phyloP scores from a whole-genome alignment of 30 jellyfish, hydroid and myxozoan species.

The Aurelia aurita complex sp. Pacific region DNA sequence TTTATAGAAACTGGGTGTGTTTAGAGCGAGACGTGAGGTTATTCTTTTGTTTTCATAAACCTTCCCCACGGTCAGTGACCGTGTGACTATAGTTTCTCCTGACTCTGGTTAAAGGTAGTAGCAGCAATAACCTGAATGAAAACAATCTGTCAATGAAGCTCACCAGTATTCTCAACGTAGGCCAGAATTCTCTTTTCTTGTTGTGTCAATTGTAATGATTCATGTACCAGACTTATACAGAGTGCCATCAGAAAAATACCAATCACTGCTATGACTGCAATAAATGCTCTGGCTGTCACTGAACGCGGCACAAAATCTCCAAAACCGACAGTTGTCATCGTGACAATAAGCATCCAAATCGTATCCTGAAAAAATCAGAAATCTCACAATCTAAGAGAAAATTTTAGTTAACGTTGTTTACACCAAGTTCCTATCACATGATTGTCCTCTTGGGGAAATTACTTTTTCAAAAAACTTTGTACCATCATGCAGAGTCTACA shows the following conservation, averaged over 20 bases:
- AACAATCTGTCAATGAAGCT: not conserved
- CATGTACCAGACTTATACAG: constrained; percentile 86
- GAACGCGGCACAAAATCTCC: constrained; percentile 89
- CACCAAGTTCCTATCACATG: no score
- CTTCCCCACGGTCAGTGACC: no score
- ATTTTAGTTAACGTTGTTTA: no score
- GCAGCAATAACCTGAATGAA: not conserved
- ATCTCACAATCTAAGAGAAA: no score
- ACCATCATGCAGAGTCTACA: no score
- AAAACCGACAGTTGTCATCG: constrained; percentile 96
- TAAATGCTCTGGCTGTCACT: constrained; percentile 62
- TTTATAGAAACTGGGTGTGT: no score
- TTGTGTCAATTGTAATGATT: constrained; percentile 74
- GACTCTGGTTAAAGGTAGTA: not conserved
- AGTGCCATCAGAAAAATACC: constrained; percentile 94
- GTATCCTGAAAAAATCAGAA: constrained; percentile 58
- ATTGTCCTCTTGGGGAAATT: no score
- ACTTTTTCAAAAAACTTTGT: no score
- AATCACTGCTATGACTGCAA: constrained; percentile 76
- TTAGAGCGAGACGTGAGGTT: no score
- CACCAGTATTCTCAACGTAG: constrained; percentile 85
- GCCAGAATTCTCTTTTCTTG: constrained; percentile 87
- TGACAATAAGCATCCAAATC: constrained; percentile 87
- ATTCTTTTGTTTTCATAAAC: no score
- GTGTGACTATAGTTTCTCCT: not conserved